Conservation (phyloP, 2,888 invertebrate species). For the Dendrolimus pini region DNA sequence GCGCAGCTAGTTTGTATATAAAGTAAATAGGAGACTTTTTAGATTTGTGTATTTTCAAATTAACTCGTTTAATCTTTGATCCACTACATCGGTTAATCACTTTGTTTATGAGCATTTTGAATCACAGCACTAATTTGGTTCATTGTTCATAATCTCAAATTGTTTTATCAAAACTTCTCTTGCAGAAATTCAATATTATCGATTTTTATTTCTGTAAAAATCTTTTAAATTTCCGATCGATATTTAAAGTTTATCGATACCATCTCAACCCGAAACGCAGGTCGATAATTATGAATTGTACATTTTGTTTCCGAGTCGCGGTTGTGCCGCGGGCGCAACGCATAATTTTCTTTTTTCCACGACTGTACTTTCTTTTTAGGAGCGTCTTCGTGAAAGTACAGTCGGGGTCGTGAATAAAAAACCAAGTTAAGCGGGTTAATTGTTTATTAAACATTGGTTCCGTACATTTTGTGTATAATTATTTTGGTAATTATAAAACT, state of each 20-base stretch:
- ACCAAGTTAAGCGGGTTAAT: conserved; percentile 19
- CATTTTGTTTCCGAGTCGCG: conserved; percentile 56
- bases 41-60: no score
- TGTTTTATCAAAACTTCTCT: no score
- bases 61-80: no score
- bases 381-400: conserved; percentile 60
- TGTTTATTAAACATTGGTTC: conserved; percentile 17
- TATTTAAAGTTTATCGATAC: conserved; percentile 27
- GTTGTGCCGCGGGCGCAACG: conserved; percentile 39
- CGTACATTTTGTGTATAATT: conserved; percentile 8
- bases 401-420: conserved; percentile 34
- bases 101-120: no score
- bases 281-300: conserved; percentile 67
- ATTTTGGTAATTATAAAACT: not conserved
- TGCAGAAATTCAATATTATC: no score
- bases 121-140: no score
- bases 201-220: no score
- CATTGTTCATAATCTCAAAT: no score
- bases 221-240: no score
- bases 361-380: conserved; percentile 58
- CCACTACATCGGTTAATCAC: no score
- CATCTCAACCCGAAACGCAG: conserved; percentile 42
- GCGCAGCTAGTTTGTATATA: no score
- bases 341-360: conserved; percentile 51
- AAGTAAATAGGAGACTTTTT: no score